phyloP scores from a whole-genome alignment of 1,140 invertebrate species.

The Holcopasites calliopsidis region DNA sequence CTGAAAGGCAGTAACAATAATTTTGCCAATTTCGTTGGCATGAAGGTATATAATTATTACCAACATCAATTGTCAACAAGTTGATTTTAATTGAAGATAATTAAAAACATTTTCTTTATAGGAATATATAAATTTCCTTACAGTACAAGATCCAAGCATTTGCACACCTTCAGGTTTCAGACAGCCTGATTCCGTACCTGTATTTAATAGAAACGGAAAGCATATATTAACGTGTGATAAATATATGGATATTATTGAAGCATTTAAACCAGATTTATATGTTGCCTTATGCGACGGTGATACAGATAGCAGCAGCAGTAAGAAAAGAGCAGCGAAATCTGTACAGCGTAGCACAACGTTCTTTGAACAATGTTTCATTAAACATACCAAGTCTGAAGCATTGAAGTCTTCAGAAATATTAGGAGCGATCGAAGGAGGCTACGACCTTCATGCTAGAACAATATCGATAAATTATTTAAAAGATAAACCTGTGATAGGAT shows the following conservation, averaged over 20 bases:
- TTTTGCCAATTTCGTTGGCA: conserved; percentile 82
- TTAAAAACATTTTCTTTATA: conserved; percentile 66
- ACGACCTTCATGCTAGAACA: conserved; percentile 81
- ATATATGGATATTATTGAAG: conserved; percentile 89
- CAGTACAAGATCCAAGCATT: conserved; percentile 84
- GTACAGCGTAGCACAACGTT: conserved; percentile 82
- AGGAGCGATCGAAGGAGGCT: conserved; percentile 89
- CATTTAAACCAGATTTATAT: conserved; percentile 89
- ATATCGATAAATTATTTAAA: conserved; percentile 83
- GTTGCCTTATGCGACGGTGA: conserved; percentile 90
- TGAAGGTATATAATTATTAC: conserved; percentile 72
- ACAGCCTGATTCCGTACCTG: conserved; percentile 83
- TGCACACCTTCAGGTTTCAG: conserved; percentile 83
- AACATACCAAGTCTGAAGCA: conserved; percentile 80
- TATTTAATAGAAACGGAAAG: conserved; percentile 88
- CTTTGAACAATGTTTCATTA: conserved; percentile 82
- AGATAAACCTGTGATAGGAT: conserved; percentile 83
- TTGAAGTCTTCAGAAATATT: conserved; percentile 80
- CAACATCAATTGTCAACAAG: background rate
- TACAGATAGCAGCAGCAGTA: conserved; percentile 83
- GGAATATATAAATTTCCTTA: conserved; percentile 82
- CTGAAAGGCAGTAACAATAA: conserved; percentile 78
- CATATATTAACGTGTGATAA: conserved; percentile 82
- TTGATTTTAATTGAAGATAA: background rate
- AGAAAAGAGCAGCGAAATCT: conserved; percentile 86